Evolutionary conservation across 2,888 invertebrate genomes (phyloP), one percentile per base, ranked within the genome.

Genomic region (Cremastinae sp.): DNA sequence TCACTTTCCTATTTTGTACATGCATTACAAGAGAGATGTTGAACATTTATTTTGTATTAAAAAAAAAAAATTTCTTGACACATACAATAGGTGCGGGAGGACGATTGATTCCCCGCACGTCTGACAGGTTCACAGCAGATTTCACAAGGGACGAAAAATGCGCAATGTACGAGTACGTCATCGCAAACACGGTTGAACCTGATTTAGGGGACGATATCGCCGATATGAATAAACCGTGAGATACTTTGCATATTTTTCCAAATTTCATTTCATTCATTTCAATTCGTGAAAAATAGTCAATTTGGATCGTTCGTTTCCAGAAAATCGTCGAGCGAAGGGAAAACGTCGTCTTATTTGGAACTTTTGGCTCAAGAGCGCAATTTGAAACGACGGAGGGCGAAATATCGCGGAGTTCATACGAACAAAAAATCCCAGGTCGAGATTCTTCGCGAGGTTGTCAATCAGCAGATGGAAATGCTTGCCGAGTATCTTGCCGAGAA

Each of bases 141-240:
- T 90, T 90, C 66, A 90, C 90, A 14, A 74, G 79, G 7, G 90
- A 90, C 41, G 90, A 90, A 74, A 87, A 87, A 49, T 86, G 79
- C 78, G 83, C 81, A 38, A 74, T 90, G 38, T 90, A 90, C 76
- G 88, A 90, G 14, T 88, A 88, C 78, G 87, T 84, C 7, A 80
- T 90, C 51, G 82, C 85, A 2, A 84, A 88, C 68, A 90, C 90
- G 0, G 47, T 79, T 1, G 84, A 83, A 43, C 84, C 84, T 34
- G 84, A 88, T 14, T 86, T 87, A 45, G 89, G 88, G 9, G 79
- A 79, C 1, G 89, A 90, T 28, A 86, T 90, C 22, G 75, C 85
- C 0, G 85, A 88, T 54, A 81, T 84, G 20, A 83, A 84, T 51
- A 82, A 83, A 71, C 41, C 76, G 88, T 88, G 77, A 84, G 88